Evolutionary conservation across 2,113 vertebrate species (phyloP).

Genomic region (Panthera leo): DNA sequence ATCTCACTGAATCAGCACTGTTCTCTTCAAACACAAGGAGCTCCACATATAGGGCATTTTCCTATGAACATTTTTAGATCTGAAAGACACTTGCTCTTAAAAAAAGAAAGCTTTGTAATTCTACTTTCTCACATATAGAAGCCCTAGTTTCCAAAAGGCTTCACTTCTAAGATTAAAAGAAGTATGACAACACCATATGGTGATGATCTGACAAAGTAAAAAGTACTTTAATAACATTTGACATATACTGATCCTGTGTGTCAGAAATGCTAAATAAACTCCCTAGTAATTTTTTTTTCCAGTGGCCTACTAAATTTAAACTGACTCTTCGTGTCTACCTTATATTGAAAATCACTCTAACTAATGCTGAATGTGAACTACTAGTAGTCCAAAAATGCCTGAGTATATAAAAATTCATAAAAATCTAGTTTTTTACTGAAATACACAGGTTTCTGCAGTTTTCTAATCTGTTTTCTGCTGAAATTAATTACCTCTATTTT

Average conservation of each 20-base stretch:
- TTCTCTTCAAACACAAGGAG: conserved; percentile 46
- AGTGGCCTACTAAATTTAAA: conserved; percentile 48
- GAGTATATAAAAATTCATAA: conserved; percentile 39
- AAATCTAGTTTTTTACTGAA: conserved; percentile 32
- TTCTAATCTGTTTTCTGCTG: not conserved
- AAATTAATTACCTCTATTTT: conserved; percentile 28
- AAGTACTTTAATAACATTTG: conserved; percentile 37
- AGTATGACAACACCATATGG: not conserved
- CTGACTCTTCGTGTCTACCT: conserved; percentile 12
- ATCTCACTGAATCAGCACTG: conserved; percentile 41
- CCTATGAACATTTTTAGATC: conserved; percentile 59
- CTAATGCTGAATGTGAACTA: conserved; percentile 21
- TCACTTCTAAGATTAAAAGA: conserved; percentile 67
- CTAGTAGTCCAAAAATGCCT: conserved; percentile 40
- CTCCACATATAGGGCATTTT: conserved; percentile 20
- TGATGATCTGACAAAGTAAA: conserved; percentile 45
- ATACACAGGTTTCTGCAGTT: conserved; percentile 5
- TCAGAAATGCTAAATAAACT: conserved; percentile 47
- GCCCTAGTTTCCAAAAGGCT: conserved; percentile 42
- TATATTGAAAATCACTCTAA: conserved; percentile 46
- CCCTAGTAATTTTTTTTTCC: not conserved
- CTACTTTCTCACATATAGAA: conserved; percentile 31
- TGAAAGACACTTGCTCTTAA: conserved; percentile 2
- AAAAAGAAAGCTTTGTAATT: conserved; percentile 43
- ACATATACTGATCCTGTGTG: not conserved